Evolutionary conservation across 2,113 vertebrate genomes (phyloP).

Genomic region (Paradisaea rubra): DNA sequence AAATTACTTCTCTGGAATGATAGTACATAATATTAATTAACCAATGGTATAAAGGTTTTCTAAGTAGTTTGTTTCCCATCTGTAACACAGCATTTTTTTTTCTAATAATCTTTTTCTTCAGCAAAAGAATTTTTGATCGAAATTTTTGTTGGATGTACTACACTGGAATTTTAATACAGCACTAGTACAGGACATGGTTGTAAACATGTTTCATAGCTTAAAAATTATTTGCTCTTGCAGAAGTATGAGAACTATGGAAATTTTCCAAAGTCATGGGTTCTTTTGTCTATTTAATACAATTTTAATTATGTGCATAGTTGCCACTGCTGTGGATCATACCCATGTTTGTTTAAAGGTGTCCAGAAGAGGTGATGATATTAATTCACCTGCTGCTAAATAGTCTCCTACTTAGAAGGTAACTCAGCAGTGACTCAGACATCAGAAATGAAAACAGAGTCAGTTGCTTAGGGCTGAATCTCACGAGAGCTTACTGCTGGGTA

Average conservation of each 20-base stretch:
- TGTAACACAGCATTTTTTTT: background rate
- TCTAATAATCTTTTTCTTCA: background rate
- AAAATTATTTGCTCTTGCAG: background rate
- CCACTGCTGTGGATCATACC: background rate
- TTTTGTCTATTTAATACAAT: background rate
- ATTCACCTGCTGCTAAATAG: background rate
- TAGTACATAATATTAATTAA: background rate
- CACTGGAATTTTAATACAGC: background rate
- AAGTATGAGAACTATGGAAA: background rate
- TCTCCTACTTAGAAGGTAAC: background rate
- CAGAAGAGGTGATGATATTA: background rate
- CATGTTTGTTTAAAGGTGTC: background rate
- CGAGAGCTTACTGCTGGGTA: background rate
- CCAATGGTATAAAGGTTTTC: background rate
- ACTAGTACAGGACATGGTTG: background rate
- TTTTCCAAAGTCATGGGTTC: background rate
- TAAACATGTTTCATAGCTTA: background rate
- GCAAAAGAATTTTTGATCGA: constrained; percentile 21
- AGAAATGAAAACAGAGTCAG: background rate
- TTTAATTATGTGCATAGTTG: background rate
- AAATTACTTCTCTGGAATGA: background rate
- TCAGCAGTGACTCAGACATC: background rate
- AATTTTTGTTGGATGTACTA: background rate
- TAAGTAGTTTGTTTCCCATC: background rate
- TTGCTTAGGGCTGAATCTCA: background rate